phyloP scores from a whole-genome alignment of 1,140 invertebrate species.

The Helicoverpa zea region DNA sequence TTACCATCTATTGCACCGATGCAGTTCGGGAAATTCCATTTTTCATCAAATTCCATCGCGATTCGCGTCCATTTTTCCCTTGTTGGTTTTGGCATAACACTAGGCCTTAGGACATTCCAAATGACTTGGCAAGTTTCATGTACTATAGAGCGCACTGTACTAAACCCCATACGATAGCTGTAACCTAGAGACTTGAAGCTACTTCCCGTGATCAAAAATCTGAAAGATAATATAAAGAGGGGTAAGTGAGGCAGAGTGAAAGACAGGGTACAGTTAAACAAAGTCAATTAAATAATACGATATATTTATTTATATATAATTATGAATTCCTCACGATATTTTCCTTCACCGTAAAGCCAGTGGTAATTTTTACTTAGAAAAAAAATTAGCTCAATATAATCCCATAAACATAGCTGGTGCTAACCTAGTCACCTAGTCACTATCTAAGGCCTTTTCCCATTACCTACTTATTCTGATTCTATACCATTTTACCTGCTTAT shows the following conservation, averaged over 20 bases:
- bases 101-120: slow-evolving; percentile 33
- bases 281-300: slow-evolving; percentile 9
- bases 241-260: slow-evolving; percentile 16
- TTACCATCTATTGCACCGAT: slow-evolving; percentile 74
- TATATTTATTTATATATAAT: slow-evolving; percentile 6
- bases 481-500: background rate
- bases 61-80: slow-evolving; percentile 12
- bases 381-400: background rate
- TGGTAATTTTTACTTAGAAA: slow-evolving; percentile 15
- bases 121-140: slow-evolving; percentile 33
- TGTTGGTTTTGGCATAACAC: slow-evolving; percentile 45
- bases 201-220: slow-evolving; percentile 33
- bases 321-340: slow-evolving; percentile 19
- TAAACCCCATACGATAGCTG: slow-evolving; percentile 26
- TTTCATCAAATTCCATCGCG: slow-evolving; percentile 26
- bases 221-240: slow-evolving; percentile 18
- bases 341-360: slow-evolving; percentile 9
- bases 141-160: slow-evolving; percentile 31
- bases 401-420: too few species aligned
- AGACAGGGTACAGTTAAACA: slow-evolving; percentile 13
- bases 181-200: slow-evolving; percentile 23
- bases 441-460: too few species aligned
- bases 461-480: too few species aligned
- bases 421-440: too few species aligned
- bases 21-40: slow-evolving; percentile 51